Base-by-base conservation (phyloP, 2,888 invertebrate species). In the Heliconius sara region DNA sequence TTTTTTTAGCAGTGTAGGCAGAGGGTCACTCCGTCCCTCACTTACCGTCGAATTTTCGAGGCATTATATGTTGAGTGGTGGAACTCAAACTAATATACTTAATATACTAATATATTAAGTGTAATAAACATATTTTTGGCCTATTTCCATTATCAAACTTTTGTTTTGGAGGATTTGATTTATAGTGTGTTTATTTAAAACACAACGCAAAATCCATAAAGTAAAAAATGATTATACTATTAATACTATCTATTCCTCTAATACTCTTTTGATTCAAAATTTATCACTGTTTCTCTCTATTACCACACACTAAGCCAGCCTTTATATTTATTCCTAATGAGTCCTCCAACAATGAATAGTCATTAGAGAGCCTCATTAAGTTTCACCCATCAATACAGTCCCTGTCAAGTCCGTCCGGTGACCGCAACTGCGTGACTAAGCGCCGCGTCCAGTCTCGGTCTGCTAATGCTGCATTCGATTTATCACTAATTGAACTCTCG, bases 361-460 rank as follows among this genome's bases (percentile, higher is more conserved):
- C 78, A 74, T 78, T 74, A 74, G 70, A 57, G 34, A 16, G 68
- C 68, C 52, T 78, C 60, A 67, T 63, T 68, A 78, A 67, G 43
- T 68, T 63, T 68, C 60, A 70, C 67, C 73, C 76, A 77, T 80
- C 77, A 77, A 80, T 72, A 72, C 57, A 52, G 72, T 30, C 47
- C n/a, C 77, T 77, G 77, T 80, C 77, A 68, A 75, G 74, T 79
- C 52, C 6, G 52, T 47, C 72, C 71, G 77, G 79, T 75, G 77
- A 79, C 79, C 80, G 73, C 82, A 75, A 72, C 77, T 72, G 73
- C 77, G 79, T 79, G 81, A 82, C 77, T 78, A 79, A 80, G 76
- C 78, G 60, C 43, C 47, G 76, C 65, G 66, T 77, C 79, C 81
- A 78, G 73, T 67, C 67, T 66, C 39, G 60, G 60, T 60, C 67